Evolutionary conservation across 2,888 invertebrate species (phyloP), one percentile per base, ranked within the genome.

Genomic region (Nemotelus pantherinus): DNA sequence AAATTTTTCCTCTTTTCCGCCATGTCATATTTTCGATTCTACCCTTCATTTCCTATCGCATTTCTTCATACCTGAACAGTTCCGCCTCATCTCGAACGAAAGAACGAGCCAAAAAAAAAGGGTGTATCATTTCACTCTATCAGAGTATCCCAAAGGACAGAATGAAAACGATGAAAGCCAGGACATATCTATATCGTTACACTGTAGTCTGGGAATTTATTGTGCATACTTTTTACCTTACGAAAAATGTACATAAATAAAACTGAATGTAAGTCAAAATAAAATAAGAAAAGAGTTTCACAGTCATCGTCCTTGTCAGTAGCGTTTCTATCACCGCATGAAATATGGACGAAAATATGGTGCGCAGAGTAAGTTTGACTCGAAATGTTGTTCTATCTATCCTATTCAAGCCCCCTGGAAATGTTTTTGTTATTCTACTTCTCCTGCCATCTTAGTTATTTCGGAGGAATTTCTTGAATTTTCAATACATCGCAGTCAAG

Each of bases 171-270:
- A 43, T 25, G 5, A 58, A 7, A n/a, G 63, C 63, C 41, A 63
- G 63, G 63, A 63, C 63, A 63, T 5, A 63, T 63, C 43, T 63
- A 39, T 41, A 63, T 39, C 39, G 7, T 10, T 63, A 41, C 63
- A 25, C 7, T 44, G 25, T 4, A 65, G 45, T 44, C 65, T 45
- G 47, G n/a, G 65, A 65, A 65, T 65, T 65, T 65, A 65, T 44
- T 65, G 65, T 65, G 65, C 65, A 65, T 65, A 65, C 41, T 65
- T 63, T 10, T 10, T 10, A 45, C 65, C 45, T 65, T 65, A 44
- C 45, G 47, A 47, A 65, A 65, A 45, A 45, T 47, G 65, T 44
- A 65, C 39, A 43, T 63, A 63, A 41, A 10, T 3, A 43, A 41
- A 10, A 2, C 25, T n/a, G 10, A 10, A 57, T 9, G 57, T n/a